These are phyloP conservation scores for Pterobdella sp. DNA, from an alignment of 2,888 invertebrate species.

Conservation along the genomic window DNA sequence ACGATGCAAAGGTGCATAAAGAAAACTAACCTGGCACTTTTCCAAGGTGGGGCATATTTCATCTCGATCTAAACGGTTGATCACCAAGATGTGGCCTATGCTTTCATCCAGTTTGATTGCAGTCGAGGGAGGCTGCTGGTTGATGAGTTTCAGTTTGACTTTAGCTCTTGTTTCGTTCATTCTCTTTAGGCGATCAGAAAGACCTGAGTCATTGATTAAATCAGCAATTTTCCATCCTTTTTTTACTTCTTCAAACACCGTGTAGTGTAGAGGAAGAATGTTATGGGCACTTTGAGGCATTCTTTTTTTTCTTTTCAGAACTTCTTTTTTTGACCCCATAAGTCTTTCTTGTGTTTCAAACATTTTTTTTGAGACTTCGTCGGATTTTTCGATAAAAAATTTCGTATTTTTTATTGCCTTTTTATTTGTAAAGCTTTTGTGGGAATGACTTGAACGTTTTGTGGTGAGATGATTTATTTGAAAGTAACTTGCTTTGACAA, in stretches of 20 bases:
- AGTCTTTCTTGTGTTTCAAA: no score
- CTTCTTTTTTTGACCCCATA: no score
- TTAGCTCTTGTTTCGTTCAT: conserved; percentile 15
- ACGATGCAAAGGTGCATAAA: background rate
- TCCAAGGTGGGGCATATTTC: conserved; percentile 28
- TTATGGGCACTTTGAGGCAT: conserved; percentile 2
- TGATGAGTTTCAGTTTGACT: conserved; percentile 29
- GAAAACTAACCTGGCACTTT: conserved; percentile 19
- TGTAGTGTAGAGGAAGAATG: conserved; percentile 27
- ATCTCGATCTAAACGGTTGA: conserved; percentile 35
- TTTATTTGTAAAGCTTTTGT: no score
- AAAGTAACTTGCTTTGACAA: no score
- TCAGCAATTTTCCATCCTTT: conserved; percentile 26
- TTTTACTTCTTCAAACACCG: conserved; percentile 27
- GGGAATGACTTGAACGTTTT: no score
- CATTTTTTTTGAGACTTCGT: no score
- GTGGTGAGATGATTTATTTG: no score
- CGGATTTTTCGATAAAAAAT: no score
- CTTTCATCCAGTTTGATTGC: conserved; percentile 28
- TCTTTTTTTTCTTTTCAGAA: no score
- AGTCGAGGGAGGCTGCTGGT: conserved; percentile 20
- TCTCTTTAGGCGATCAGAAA: conserved; percentile 3
- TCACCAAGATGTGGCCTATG: conserved; percentile 33
- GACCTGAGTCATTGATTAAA: conserved; percentile 29
- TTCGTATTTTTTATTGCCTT: no score